Percentiles rank a stretch among this genome's conserved stretches.
These are phyloP conservation scores for Pavo muticus DNA, from an alignment of 2,113 vertebrate species.

Conservation along the genomic window DNA sequence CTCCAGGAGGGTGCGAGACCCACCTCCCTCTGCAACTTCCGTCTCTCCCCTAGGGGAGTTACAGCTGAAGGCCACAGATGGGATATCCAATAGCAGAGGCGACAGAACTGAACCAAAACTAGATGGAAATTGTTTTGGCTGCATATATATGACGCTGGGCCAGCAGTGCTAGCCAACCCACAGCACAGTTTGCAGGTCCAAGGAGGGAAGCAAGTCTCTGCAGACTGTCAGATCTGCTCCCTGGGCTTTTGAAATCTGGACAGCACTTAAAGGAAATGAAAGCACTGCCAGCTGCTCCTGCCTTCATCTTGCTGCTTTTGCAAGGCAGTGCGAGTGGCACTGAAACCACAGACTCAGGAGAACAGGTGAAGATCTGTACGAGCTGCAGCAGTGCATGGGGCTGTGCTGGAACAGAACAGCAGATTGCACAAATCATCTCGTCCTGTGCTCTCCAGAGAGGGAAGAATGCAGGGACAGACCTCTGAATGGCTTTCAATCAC, in stretches of 20 bases:
- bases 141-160: background rate
- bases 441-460: background rate
- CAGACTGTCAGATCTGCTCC: background rate
- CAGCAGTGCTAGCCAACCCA: background rate
- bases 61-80: background rate
- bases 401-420: background rate
- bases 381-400: background rate
- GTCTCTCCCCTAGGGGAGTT: background rate
- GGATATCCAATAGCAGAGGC: background rate
- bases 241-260: background rate
- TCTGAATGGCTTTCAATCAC: background rate
- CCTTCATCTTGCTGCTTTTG: background rate
- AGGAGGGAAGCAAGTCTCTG: background rate
- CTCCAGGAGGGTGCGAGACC: background rate
- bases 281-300: background rate
- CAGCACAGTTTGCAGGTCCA: background rate
- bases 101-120: background rate
- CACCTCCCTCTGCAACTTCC: rapidly evolving
- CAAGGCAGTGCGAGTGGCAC: rapidly evolving
- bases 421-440: background rate
- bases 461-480: background rate
- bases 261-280: background rate
- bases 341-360: background rate
- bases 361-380: background rate
- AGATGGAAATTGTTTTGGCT: background rate